Conservation (phyloP, 2,113 vertebrate species). For the Apodemus speciosus region DNA sequence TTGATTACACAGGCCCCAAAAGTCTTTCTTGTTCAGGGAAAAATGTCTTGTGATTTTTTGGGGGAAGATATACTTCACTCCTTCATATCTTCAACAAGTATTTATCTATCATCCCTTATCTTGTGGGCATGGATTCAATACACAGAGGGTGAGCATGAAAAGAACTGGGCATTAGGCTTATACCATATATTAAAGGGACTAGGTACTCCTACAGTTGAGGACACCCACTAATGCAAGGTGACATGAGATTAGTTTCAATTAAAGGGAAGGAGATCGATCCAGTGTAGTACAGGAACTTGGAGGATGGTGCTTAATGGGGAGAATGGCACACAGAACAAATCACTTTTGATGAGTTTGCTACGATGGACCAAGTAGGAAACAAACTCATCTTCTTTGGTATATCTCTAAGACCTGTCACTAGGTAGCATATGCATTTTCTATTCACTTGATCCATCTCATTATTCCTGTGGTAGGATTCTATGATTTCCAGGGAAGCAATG, state of each 20-base stretch:
- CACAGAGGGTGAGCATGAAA: background rate
- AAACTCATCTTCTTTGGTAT: background rate
- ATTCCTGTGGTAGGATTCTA: background rate
- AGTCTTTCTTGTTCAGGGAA: background rate
- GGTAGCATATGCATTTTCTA: background rate
- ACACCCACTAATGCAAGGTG: conserved; percentile 4
- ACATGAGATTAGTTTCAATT: background rate
- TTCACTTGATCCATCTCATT: background rate
- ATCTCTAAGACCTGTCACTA: conserved; percentile 33
- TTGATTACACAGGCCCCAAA: conserved; percentile 23
- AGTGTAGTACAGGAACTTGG: background rate
- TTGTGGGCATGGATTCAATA: background rate
- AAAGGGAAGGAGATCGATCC: background rate
- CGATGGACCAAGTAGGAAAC: background rate
- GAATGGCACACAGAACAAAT: background rate
- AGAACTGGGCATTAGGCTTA: conserved; percentile 1
- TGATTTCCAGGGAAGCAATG: background rate
- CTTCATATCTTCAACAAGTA: conserved; percentile 40
- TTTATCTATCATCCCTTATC: conserved; percentile 17
- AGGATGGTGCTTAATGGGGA: background rate
- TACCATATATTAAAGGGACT: background rate
- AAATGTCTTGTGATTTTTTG: background rate
- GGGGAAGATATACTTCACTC: background rate
- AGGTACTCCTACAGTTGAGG: background rate
- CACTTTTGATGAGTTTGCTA: background rate